phyloP scores from a whole-genome alignment of 2,888 invertebrate species.

The Hypena proboscidalis region DNA sequence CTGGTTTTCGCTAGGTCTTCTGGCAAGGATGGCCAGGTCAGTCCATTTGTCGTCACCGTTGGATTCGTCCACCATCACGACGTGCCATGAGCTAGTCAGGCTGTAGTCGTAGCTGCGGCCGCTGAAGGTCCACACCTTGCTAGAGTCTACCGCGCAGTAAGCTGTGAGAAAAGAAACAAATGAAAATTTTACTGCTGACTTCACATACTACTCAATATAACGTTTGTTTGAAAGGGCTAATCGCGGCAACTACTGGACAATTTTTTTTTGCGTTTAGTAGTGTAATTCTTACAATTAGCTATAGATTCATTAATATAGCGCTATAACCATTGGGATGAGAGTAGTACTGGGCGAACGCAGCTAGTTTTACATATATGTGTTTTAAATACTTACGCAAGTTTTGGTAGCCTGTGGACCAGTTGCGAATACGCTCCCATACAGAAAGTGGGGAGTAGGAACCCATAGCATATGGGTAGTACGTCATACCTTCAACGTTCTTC shows the following conservation, averaged over 20 bases:
- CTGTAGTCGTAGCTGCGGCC: constrained; percentile 84
- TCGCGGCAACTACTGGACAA: too few species aligned
- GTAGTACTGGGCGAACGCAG: too few species aligned
- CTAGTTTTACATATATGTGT: too few species aligned
- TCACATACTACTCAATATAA: too few species aligned
- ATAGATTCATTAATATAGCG: too few species aligned
- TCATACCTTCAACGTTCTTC: constrained; percentile 38
- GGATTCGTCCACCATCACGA: constrained; percentile 80
- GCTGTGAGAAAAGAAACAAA: constrained; percentile 8
- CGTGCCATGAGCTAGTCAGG: constrained; percentile 85
- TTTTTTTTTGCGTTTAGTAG: too few species aligned
- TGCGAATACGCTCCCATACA: constrained; percentile 47
- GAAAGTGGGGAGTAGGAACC: constrained; percentile 68
- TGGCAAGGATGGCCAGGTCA: constrained; percentile 65
- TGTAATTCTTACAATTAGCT: too few species aligned
- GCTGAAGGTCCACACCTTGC: constrained; percentile 87
- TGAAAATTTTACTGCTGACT: too few species aligned
- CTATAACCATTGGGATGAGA: too few species aligned
- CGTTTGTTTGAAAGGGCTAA: too few species aligned
- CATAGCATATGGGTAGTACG: constrained; percentile 11
- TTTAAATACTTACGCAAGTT: constrained; percentile 82
- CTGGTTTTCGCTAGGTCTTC: constrained; percentile 56
- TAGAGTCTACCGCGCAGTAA: constrained; percentile 86
- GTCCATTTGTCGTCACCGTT: constrained; percentile 52
- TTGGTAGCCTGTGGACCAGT: constrained; percentile 67